phyloP scores from a whole-genome alignment of 2,888 invertebrate genomes.

The Koerneria pararmatus region DNA sequence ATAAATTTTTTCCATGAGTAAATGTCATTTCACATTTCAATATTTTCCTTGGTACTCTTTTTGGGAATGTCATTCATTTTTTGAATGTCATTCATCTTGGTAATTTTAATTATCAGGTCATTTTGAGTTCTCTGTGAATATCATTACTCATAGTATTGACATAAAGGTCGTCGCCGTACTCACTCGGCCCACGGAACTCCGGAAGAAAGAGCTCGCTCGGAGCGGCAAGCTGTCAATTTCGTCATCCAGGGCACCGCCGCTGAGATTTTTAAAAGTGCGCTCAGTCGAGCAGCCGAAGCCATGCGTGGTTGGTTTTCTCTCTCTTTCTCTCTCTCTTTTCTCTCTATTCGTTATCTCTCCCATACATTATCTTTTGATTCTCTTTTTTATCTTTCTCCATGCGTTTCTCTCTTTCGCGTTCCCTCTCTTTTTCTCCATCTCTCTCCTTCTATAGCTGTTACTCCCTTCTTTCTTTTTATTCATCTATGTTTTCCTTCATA shows the following conservation, averaged over 20 bases:
- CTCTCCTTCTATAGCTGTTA: no score
- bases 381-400: no score
- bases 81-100: no score
- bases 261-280: conserved; percentile 86
- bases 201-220: conserved; percentile 73
- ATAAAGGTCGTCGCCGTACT: conserved; percentile 1
- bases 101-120: no score
- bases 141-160: not conserved
- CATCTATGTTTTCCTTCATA: not conserved
- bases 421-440: no score
- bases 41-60: not conserved
- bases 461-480: no score
- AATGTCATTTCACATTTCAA: not conserved
- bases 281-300: conserved; percentile 73
- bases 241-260: conserved; percentile 93
- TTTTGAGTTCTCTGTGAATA: no score
- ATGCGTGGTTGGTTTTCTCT: conserved; percentile 58
- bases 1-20: no score
- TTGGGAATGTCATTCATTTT: conserved; percentile 69
- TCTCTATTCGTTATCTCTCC: no score
- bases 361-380: no score
- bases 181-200: conserved; percentile 59
- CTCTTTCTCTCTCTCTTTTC: no score
- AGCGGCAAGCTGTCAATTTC: conserved; percentile 92
- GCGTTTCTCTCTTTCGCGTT: no score